These are phyloP conservation scores for Trichonephila inaurata DNA, from an alignment of 1,140 invertebrate species.

Conservation along the genomic window DNA sequence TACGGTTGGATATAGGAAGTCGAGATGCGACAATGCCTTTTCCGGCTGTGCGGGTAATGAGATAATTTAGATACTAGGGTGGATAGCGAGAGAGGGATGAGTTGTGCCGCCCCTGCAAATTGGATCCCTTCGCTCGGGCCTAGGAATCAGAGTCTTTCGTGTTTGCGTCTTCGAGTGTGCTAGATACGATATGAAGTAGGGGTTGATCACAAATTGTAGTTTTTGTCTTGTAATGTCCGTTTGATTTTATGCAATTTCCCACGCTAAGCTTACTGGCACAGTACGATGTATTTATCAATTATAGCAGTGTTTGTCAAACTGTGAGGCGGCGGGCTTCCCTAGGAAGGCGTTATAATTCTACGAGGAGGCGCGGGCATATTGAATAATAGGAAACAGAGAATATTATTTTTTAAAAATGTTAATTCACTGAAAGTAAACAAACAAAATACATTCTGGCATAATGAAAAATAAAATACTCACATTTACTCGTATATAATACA, in stretches of 20 bases:
- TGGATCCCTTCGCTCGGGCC: not conserved
- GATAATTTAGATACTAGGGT: slow-evolving; percentile 10
- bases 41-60: slow-evolving; percentile 1
- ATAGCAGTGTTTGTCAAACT: too few species aligned
- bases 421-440: too few species aligned
- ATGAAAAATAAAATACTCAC: too few species aligned
- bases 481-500: too few species aligned
- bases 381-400: too few species aligned
- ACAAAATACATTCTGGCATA: too few species aligned
- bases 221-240: not conserved
- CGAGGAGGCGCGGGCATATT: too few species aligned
- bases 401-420: too few species aligned
- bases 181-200: not conserved
- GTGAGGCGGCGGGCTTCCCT: too few species aligned
- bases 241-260: not conserved
- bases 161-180: not conserved
- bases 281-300: too few species aligned
- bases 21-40: not conserved
- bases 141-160: not conserved
- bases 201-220: not conserved
- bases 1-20: not conserved
- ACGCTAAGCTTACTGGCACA: too few species aligned
- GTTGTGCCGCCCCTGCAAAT: not conserved
- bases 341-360: too few species aligned
- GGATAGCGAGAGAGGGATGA: not conserved